Conservation (phyloP, 2,888 invertebrate genomes). For the Xestobium rufovillosum region DNA sequence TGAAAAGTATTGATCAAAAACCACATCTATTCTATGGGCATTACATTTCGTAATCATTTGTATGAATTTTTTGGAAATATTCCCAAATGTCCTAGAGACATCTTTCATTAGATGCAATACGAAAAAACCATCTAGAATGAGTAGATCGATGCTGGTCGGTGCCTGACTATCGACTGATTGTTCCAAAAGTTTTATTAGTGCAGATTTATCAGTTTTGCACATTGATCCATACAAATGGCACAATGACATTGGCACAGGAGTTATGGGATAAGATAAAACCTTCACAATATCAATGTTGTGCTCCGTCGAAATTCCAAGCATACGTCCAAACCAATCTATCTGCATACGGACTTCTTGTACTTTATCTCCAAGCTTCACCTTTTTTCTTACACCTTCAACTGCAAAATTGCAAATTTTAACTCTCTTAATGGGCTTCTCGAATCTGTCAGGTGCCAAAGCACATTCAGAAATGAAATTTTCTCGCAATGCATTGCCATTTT, state of each 20-base stretch:
- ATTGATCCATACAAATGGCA: slow-evolving; percentile 28
- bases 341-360: slow-evolving; percentile 27
- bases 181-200: slow-evolving; percentile 21
- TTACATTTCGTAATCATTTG: slow-evolving; percentile 15
- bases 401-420: slow-evolving; percentile 21
- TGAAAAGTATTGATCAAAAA: slow-evolving; percentile 25
- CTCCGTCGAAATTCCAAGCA: slow-evolving; percentile 25
- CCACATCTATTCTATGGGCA: slow-evolving; percentile 23
- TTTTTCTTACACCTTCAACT: slow-evolving; percentile 17
- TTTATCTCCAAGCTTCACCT: slow-evolving; percentile 23
- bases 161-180: slow-evolving; percentile 10
- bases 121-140: slow-evolving; percentile 28
- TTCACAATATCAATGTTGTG: slow-evolving; percentile 18
- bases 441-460: slow-evolving; percentile 18
- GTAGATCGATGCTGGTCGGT: slow-evolving; percentile 18
- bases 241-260: slow-evolving; percentile 24
- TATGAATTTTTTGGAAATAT: slow-evolving; percentile 23
- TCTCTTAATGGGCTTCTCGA: slow-evolving; percentile 22
- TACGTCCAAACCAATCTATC: slow-evolving; percentile 28
- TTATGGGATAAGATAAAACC: slow-evolving; percentile 21
- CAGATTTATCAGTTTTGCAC: slow-evolving; percentile 29
- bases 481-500: slow-evolving; percentile 20
- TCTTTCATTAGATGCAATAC: slow-evolving; percentile 26
- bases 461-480: slow-evolving; percentile 26
- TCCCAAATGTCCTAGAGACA: slow-evolving; percentile 22